A percentile compares a stretch with the other conserved stretches of the same genome.
These are phyloP conservation scores for Hycleus cichorii DNA, from an alignment of 1,140 invertebrate genomes.

Conservation along the genomic window DNA sequence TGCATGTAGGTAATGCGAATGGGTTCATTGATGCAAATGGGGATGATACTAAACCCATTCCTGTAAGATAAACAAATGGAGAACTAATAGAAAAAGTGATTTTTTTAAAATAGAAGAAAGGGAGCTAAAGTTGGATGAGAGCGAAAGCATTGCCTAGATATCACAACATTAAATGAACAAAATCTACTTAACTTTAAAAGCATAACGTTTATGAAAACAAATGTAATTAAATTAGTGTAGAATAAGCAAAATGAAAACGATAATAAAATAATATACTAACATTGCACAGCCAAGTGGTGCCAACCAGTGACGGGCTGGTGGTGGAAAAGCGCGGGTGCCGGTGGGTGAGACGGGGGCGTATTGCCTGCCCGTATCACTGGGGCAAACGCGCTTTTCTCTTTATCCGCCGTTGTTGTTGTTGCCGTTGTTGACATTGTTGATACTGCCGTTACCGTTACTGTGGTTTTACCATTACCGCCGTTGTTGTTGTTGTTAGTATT, in stretches of 20 bases:
- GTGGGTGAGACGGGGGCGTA: slow-evolving; percentile 48
- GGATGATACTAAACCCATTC: slow-evolving; percentile 70
- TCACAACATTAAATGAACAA: slow-evolving; percentile 17
- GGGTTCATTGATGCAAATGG: slow-evolving; percentile 81
- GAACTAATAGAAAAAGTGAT: neutral
- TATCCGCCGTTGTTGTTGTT: slow-evolving; percentile 43
- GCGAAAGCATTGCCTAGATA: neutral
- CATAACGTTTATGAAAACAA: slow-evolving; percentile 32
- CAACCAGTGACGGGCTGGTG: slow-evolving; percentile 50
- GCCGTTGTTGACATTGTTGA: slow-evolving; percentile 43
- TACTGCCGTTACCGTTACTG: slow-evolving; percentile 34
- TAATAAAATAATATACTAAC: slow-evolving; percentile 49
- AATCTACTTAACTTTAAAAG: slow-evolving; percentile 32
- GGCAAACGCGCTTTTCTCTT: slow-evolving; percentile 53
- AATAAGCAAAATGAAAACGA: slow-evolving; percentile 24
- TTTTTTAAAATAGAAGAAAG: neutral
- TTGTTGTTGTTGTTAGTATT: too few relatives aligned
- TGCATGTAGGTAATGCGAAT: slow-evolving; percentile 83
- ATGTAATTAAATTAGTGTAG: slow-evolving; percentile 31
- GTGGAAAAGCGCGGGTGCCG: slow-evolving; percentile 49
- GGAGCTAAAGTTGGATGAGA: neutral
- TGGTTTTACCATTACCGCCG: slow-evolving; percentile 27
- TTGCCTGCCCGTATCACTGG: slow-evolving; percentile 47
- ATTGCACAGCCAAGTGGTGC: slow-evolving; percentile 55
- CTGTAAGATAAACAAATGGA: slow-evolving; percentile 34